Conservation (phyloP, 2,113 vertebrate genomes). For the Dinomys branickii region DNA sequence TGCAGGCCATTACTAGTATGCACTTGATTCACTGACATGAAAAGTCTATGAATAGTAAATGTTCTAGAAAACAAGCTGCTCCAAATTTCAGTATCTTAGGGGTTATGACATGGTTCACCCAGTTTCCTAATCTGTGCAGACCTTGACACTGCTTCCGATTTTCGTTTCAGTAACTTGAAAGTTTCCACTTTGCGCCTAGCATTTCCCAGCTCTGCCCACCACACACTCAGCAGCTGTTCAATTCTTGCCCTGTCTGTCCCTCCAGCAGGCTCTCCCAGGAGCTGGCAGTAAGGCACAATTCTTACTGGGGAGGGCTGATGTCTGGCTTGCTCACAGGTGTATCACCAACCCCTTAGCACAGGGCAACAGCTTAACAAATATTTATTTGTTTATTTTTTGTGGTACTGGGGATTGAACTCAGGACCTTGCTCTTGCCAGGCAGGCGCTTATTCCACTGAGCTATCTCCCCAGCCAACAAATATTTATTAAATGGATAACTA, state of each 20-base stretch:
- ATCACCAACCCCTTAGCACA: neutral
- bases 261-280: neutral
- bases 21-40: slow-evolving; percentile 16
- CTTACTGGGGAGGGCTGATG: neutral
- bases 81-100: slow-evolving; percentile 24
- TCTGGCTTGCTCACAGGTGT: neutral
- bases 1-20: neutral
- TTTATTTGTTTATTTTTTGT: slow-evolving; percentile 47
- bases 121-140: slow-evolving; percentile 56
- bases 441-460: too few species aligned
- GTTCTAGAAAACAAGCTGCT: slow-evolving; percentile 57
- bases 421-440: too few species aligned
- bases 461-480: too few species aligned
- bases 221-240: neutral
- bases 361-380: slow-evolving; percentile 21
- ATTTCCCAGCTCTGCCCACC: neutral
- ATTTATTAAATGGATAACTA: slow-evolving; percentile 26
- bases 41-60: slow-evolving; percentile 40
- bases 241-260: neutral
- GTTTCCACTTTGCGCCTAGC: neutral
- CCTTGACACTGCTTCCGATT: neutral
- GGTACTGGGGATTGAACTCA: too few species aligned
- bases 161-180: slow-evolving; percentile 38
- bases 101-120: slow-evolving; percentile 34
- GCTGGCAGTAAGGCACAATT: neutral